A percentile compares a stretch with the other conserved stretches of the same genome.
phyloP scores from a whole-genome alignment of 2,888 invertebrate species.

The Gari tellinella region DNA sequence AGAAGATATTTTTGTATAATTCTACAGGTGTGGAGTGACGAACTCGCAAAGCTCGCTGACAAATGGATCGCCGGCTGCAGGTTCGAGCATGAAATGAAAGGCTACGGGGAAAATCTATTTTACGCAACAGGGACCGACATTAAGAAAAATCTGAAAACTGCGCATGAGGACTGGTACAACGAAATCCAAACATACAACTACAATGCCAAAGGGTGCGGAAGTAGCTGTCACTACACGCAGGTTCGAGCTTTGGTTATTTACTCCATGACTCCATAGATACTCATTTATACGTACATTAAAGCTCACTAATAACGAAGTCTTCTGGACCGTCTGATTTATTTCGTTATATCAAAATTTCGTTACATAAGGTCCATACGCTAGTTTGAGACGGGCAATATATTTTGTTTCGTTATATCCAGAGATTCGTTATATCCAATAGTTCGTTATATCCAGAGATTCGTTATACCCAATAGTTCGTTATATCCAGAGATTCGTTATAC shows the following conservation, averaged over 20 bases:
- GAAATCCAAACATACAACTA: constrained; percentile 38
- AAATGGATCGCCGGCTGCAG: constrained; percentile 30
- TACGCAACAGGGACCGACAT: constrained; percentile 15
- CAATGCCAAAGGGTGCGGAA: constrained; percentile 3
- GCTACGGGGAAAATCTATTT: constrained; percentile 43
- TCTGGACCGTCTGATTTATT: no score
- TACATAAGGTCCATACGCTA: no score
- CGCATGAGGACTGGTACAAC: constrained; percentile 43
- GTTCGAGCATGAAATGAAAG: constrained; percentile 40
- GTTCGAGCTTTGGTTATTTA: not conserved
- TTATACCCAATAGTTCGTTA: no score
- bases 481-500: no score
- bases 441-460: no score
- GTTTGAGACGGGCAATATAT: no score
- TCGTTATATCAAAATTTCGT: no score
- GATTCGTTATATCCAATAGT: no score
- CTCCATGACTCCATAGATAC: not conserved
- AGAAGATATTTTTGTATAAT: not conserved
- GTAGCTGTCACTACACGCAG: constrained; percentile 53
- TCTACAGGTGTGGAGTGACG: constrained; percentile 43
- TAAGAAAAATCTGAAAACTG: constrained; percentile 8
- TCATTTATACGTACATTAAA: no score
- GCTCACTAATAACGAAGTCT: no score
- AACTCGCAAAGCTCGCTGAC: constrained; percentile 35
- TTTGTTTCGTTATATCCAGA: no score